A percentile compares a stretch with the other conserved stretches of the same genome.
phyloP scores from a whole-genome alignment of 2,888 invertebrate genomes.

The Julus scanicus region DNA sequence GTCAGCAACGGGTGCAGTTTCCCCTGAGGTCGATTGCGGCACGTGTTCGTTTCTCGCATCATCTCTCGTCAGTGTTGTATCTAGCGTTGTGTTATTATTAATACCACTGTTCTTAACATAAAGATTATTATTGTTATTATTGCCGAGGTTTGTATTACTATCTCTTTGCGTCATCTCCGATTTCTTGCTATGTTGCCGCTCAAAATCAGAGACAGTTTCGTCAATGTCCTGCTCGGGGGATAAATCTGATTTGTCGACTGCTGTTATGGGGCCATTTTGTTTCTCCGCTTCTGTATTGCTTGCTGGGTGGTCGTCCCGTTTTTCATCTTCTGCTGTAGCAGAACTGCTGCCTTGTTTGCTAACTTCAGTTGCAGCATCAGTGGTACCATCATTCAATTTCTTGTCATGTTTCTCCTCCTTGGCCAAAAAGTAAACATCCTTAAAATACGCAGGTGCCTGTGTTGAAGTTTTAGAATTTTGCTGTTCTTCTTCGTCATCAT shows the following conservation, averaged over 20 bases:
- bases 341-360: neutral
- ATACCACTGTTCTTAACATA: neutral
- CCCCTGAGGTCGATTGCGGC: neutral
- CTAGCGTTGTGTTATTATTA: neutral
- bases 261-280: neutral
- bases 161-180: too few species aligned
- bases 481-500: neutral
- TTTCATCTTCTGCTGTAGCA: neutral
- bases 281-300: neutral
- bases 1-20: neutral
- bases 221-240: neutral
- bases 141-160: neutral
- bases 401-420: neutral
- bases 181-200: neutral
- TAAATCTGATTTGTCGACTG: neutral
- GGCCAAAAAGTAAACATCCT: neutral
- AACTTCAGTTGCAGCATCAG: neutral
- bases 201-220: neutral
- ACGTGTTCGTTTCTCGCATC: neutral
- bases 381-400: neutral
- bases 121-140: conserved; percentile 1
- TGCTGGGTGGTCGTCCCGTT: neutral
- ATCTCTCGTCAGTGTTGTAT: neutral
- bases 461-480: neutral
- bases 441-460: neutral